A percentile compares a stretch with the other conserved stretches of the same genome.
phyloP scores from a whole-genome alignment of 2,888 invertebrate genomes.

The Aphelenchoides bicaudatus region DNA sequence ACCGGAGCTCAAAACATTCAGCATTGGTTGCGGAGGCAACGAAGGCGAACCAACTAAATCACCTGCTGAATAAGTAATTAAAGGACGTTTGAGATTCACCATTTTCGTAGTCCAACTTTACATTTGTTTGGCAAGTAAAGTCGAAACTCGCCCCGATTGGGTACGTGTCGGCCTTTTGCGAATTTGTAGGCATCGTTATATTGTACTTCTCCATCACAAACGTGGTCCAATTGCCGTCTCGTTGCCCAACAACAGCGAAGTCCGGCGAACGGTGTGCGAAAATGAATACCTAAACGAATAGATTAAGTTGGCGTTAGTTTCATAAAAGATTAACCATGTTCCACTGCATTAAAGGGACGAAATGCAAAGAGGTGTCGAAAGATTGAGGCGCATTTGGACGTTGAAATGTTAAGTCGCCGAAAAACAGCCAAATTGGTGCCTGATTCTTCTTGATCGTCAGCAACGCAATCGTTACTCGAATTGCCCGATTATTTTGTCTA shows the following conservation, averaged over 20 bases:
- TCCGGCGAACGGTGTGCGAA: slow-evolving; percentile 19
- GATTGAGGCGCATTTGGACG: slow-evolving; percentile 15
- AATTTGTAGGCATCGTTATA: slow-evolving; percentile 35
- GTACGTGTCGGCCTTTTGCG: slow-evolving; percentile 32
- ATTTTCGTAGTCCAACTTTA: background rate
- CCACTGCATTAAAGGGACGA: slow-evolving; percentile 24
- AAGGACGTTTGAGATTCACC: no score
- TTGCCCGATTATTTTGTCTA: background rate
- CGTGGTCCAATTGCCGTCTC: slow-evolving; percentile 18
- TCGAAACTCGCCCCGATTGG: slow-evolving; percentile 41
- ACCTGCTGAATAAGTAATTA: no score
- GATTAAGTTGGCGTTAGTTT: background rate
- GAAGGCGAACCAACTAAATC: no score
- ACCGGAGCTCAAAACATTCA: slow-evolving; percentile 25
- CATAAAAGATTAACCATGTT: slow-evolving; percentile 20
- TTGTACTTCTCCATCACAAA: slow-evolving; percentile 20
- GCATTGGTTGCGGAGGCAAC: slow-evolving; percentile 21
- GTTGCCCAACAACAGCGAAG: slow-evolving; percentile 19
- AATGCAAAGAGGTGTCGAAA: slow-evolving; percentile 2
- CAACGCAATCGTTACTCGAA: slow-evolving; percentile 21
- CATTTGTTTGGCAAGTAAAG: slow-evolving; percentile 25
- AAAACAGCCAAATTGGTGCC: slow-evolving; percentile 23
- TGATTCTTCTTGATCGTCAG: slow-evolving; percentile 38
- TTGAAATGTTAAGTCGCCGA: slow-evolving; percentile 22
- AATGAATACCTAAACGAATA: slow-evolving; percentile 18